Evolutionary conservation across 2,797 vertebrate species (phyloP), one percentile per base, ranked within the genome.

Genomic region (Selene dorsalis): DNA sequence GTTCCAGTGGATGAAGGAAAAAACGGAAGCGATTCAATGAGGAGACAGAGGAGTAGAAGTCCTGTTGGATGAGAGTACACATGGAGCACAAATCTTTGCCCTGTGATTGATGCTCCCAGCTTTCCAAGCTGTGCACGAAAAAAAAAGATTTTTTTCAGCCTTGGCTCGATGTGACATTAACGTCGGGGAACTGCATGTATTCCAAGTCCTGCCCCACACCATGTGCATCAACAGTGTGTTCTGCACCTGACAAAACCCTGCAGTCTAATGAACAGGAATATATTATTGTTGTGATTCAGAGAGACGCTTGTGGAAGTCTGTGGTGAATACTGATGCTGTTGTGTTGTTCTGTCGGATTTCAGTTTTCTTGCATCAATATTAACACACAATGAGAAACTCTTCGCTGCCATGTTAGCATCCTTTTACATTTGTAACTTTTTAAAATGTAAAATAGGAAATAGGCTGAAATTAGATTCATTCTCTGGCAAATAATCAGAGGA

Each of bases 21-120:
- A 63, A 69, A 63, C 59, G 67, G 67, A 69, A 72, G 71, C 17
- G 43, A 71, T 84, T 87, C 80, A 85, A 73, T 89, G 76, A 55
- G 55, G 64, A 61, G 73, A 79, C 56, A 64, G 75, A 80, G 65
- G 55, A 64, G 72, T 20, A 39, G 47, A 45, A 18, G 64, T 60
- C 57, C 17, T 73, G 56, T 76, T 48, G 35, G 52, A 76, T 32
- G 64, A 61, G 66, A 75, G 56, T n/a, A 77, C 53, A 78, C 58
- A 52, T 6, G 32, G 3, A 79, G 72, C 50, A 69, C 62, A 61
- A 48, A 66, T 17, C 62, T 41, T 62, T 61, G 47, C 75, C 60
- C 39, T 35, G 3, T 38, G 24, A 81, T 58, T 47, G 9, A 61
- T 63, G 50, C 38, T 66, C 24, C 17, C 14, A 69, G 56, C 39